Evolutionary conservation across 1,140 invertebrate species (phyloP).

Genomic region (Drosophila hydei): DNA sequence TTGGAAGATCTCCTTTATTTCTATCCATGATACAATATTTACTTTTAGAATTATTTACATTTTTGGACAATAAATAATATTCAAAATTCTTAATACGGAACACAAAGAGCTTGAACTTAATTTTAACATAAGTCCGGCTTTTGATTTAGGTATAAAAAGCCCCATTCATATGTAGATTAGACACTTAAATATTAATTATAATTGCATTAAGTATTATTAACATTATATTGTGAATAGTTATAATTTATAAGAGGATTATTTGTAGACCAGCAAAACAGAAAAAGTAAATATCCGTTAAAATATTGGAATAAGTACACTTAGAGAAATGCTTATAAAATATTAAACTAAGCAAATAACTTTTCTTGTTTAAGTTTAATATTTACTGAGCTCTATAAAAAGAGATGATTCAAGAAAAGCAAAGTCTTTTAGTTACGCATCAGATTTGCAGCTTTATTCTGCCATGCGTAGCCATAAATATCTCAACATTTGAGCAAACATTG

Average conservation of each 20-base stretch:
- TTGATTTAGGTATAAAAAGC: neutral
- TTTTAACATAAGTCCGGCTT: constrained; percentile 29
- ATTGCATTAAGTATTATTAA: constrained; percentile 4
- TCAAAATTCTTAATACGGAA: constrained; percentile 4
- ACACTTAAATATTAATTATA: constrained; percentile 2
- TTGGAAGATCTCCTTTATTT: neutral
- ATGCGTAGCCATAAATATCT: constrained; percentile 27
- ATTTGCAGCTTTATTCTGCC: constrained; percentile 19
- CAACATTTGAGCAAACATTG: constrained; percentile 21
- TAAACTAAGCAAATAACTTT: no score
- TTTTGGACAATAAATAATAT: constrained; percentile 28
- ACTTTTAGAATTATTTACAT: constrained; percentile 18
- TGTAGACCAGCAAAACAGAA: neutral
- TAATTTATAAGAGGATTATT: constrained; percentile 2
- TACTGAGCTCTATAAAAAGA: no score
- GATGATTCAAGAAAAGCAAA: neutral
- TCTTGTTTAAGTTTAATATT: neutral
- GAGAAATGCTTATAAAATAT: neutral
- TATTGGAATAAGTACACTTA: neutral
- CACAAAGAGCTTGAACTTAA: constrained; percentile 13
- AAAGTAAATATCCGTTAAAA: neutral
- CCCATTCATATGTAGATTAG: constrained; percentile 14
- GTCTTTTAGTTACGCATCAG: neutral
- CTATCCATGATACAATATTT: constrained; percentile 11
- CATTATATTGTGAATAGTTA: neutral